A percentile compares a stretch with the other conserved stretches of the same genome.
These are phyloP conservation scores for Moxostoma hubbsi DNA, from an alignment of 2,797 vertebrate genomes.

Conservation along the genomic window DNA sequence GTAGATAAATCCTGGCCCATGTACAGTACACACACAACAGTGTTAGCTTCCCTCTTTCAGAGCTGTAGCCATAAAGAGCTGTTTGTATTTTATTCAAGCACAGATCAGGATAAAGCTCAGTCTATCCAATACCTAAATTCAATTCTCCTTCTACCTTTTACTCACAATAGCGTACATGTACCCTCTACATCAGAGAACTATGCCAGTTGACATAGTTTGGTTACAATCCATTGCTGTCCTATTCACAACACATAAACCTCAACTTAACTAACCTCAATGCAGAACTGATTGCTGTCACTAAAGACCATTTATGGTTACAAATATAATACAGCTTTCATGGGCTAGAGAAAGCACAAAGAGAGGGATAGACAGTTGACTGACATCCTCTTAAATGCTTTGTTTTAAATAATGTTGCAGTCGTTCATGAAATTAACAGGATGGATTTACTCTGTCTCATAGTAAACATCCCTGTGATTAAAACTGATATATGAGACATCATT, in stretches of 20 bases:
- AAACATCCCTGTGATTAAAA: slow-evolving; percentile 17
- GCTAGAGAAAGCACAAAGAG: neutral
- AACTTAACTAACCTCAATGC: neutral
- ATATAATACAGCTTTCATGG: neutral
- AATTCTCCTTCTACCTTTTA: neutral
- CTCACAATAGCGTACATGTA: neutral
- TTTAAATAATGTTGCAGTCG: slow-evolving; percentile 4
- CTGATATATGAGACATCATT: slow-evolving; percentile 19
- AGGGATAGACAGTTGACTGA: slow-evolving; percentile 29
- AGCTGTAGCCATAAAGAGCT: neutral
- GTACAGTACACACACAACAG: too few species aligned
- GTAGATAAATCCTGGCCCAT: too few species aligned
- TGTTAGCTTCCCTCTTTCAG: too few species aligned
- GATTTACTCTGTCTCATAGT: slow-evolving; percentile 2
- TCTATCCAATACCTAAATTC: neutral
- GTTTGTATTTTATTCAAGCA: neutral
- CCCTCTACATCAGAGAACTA: slow-evolving; percentile 16
- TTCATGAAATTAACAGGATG: slow-evolving; percentile 17
- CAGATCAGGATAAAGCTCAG: neutral
- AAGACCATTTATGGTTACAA: slow-evolving; percentile 6
- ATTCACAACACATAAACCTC: slow-evolving; percentile 3
- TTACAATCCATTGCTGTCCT: neutral
- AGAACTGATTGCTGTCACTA: slow-evolving; percentile 11
- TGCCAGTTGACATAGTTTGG: neutral
- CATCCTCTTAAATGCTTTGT: slow-evolving; percentile 2